Conservation (phyloP, 1,140 invertebrate genomes). For the Drosophila nasuta region DNA sequence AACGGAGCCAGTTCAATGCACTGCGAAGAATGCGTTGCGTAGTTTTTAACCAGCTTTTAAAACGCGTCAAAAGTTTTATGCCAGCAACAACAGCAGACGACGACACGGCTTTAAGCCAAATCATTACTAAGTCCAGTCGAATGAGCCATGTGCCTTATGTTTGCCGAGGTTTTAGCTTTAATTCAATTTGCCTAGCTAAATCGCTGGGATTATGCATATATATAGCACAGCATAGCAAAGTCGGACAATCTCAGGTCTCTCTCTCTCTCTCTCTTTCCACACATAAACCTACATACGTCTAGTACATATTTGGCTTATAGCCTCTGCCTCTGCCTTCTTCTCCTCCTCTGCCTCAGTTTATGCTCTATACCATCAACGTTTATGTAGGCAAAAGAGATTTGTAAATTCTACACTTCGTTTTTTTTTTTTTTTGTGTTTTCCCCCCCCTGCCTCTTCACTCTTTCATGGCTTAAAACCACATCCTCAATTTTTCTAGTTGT, state of each 20-base stretch:
- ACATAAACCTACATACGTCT: slow-evolving; percentile 39
- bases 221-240: slow-evolving; percentile 12
- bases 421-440: too few species aligned
- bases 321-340: not conserved
- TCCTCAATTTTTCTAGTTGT: slow-evolving; percentile 77
- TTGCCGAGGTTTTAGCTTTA: slow-evolving; percentile 68
- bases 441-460: not conserved
- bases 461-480: slow-evolving; percentile 58
- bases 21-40: slow-evolving; percentile 40
- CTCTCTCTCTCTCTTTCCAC: not conserved
- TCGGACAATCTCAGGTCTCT: slow-evolving; percentile 18
- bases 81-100: slow-evolving; percentile 18
- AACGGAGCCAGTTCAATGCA: slow-evolving; percentile 63
- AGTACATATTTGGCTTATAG: slow-evolving; percentile 31
- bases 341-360: not conserved
- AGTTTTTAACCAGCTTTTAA: slow-evolving; percentile 14
- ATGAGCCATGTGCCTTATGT: slow-evolving; percentile 30
- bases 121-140: slow-evolving; percentile 65
- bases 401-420: slow-evolving; percentile 48
- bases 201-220: slow-evolving; percentile 70
- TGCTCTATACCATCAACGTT: slow-evolving; percentile 16
- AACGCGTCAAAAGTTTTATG: slow-evolving; percentile 58
- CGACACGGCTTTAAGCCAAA: slow-evolving; percentile 57
- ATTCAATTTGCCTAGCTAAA: slow-evolving; percentile 78
- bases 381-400: slow-evolving; percentile 74